Base-by-base conservation (phyloP, 2,888 invertebrate species). In the Acheta domesticus region DNA sequence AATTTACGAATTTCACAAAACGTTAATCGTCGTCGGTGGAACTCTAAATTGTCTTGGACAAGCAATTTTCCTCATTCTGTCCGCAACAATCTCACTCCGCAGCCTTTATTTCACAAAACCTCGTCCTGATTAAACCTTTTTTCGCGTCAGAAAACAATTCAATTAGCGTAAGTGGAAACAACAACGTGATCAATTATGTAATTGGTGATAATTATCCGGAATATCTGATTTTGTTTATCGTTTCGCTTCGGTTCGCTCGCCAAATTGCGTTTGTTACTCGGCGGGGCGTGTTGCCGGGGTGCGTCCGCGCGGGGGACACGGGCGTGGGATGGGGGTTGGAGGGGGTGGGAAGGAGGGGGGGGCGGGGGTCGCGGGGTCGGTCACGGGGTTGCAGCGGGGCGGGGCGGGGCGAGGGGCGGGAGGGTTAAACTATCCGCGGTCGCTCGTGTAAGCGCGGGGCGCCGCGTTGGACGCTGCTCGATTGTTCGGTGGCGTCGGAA, bases 131-230 rank as follows among this genome's bases (percentile, higher is more conserved):
- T 62, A 62, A 62, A 62, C 62, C n/a, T 62, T 62, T 62, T 62
- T 62, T 62, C 62, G 14, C 62, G 62, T 62, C 62, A n/a, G 62
- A n/a, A 62, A 62, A 62, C 62, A 62, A 62, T 62, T n/a, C 16
- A 62, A 62, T 62, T 62, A 62, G 62, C 62, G 62, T 62, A 62
- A 62, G 62, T 62, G 62, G 62, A 62, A 62, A n/a, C 62, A 62
- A n/a, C 62, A 62, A 62, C 62, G 62, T 62, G 62, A 62, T 62
- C 62, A 62, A 62, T 62, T 19, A 62, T 62, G 62, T 62, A 62
- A 62, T 62, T 62, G 62, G 62, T 62, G 62, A 62, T 62, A 62
- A 62, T 62, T 62, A 62, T 62, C 62, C 16, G 62, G 62, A 62
- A 62, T 62, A 62, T 62, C 62, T 62, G 62, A 62, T 62, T 62